Conservation (phyloP, 2,888 invertebrate genomes). For the Drosophila pegasa region DNA sequence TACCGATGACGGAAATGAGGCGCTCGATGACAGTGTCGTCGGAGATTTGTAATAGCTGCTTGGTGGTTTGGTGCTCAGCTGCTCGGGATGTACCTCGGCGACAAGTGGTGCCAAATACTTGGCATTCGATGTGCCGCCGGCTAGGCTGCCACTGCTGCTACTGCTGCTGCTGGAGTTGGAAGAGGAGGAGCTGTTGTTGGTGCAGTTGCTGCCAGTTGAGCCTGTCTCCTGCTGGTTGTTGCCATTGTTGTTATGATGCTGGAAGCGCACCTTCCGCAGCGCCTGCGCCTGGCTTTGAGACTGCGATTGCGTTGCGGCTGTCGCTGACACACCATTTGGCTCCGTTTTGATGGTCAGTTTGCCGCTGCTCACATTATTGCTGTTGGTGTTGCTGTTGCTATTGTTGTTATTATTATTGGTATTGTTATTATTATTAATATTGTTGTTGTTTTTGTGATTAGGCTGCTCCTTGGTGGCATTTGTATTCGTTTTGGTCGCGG, state of each 20-base stretch:
- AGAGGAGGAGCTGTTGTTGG: conserved; percentile 42
- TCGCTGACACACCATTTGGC: conserved; percentile 57
- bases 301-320: conserved; percentile 14
- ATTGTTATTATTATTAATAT: conserved; percentile 39
- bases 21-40: conserved; percentile 81
- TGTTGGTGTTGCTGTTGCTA: conserved; percentile 38
- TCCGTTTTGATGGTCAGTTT: conserved; percentile 57
- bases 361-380: conserved; percentile 36
- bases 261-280: conserved; percentile 69
- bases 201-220: conserved; percentile 17
- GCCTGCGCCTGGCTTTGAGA: conserved; percentile 59
- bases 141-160: conserved; percentile 46
- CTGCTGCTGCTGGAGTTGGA: conserved; percentile 45
- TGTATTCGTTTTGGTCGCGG: conserved; percentile 24
- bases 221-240: conserved; percentile 41
- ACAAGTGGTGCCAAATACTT: conserved; percentile 83
- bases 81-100: conserved; percentile 84
- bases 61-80: conserved; percentile 71
- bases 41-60: conserved; percentile 81
- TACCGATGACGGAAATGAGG: conserved; percentile 82
- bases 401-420: conserved; percentile 35
- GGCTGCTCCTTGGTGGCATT: conserved; percentile 51
- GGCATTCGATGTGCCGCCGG: conserved; percentile 68
- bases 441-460: conserved; percentile 52
- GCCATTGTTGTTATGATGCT: conserved; percentile 63